These are phyloP conservation scores for Alexandromys fortis DNA, from an alignment of 2,113 vertebrate genomes.

Conservation along the genomic window DNA sequence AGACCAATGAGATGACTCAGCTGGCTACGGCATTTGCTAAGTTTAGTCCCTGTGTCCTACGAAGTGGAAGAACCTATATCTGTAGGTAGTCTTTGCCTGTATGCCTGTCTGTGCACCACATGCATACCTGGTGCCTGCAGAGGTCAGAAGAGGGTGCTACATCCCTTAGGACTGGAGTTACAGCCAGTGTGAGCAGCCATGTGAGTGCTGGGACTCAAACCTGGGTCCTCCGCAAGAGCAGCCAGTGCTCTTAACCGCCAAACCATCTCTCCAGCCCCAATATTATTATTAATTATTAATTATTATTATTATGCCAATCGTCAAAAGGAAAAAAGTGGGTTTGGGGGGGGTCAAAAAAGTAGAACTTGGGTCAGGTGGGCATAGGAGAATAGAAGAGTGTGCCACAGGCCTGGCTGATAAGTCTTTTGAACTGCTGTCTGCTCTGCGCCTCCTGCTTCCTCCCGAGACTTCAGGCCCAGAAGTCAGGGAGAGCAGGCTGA, in stretches of 20 bases:
- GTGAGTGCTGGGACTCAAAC: background rate
- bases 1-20: background rate
- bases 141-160: background rate
- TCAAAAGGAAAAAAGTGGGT: background rate
- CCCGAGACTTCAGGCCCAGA: background rate
- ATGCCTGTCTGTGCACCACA: too few relatives aligned
- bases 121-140: background rate
- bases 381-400: background rate
- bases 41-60: background rate
- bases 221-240: background rate
- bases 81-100: background rate
- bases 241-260: background rate
- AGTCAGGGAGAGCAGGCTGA: background rate
- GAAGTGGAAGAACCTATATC: background rate
- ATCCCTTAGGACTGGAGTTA: background rate
- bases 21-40: background rate
- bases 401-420: background rate
- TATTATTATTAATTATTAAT: background rate
- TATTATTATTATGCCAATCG: background rate
- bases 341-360: background rate
- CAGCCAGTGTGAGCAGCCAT: background rate
- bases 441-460: too few relatives aligned
- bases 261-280: background rate
- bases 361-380: background rate
- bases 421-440: background rate